Evolutionary conservation across 2,888 invertebrate species (phyloP), one percentile per base, ranked within the genome.

Genomic region (Erebia epiphron): DNA sequence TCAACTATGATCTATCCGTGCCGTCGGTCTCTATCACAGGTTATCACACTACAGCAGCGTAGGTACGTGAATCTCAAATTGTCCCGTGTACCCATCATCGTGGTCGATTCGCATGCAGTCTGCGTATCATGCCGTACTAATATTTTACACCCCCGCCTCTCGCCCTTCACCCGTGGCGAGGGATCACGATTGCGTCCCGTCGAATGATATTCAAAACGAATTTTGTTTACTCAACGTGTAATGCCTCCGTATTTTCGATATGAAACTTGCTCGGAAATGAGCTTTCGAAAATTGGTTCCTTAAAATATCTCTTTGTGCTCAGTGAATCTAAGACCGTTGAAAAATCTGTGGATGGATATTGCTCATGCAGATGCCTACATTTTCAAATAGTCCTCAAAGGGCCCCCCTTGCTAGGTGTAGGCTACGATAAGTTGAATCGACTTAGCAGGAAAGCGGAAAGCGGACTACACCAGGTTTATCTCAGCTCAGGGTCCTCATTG

Each of bases 101-200:
- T n/a, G n/a, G n/a, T n/a, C n/a, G n/a, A n/a, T n/a, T n/a, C 65
- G 65, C 61, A 77, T 76, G 73, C 75, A 35, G 61, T 18, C 18
- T 69, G 65, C 75, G 73, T 67, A 41, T 72, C 66, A 56, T 43
- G 58, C 61, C 64, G 58, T 69, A 67, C 73, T 72, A 63, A 72
- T 72, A 75, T 75, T 73, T 73, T 68, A 70, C 68, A 67, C 65
- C 65, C 73, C 63, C 71, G 72, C 43, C 56, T 35, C 35, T 35
- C 56, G 1, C 56, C 56, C 21, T 21, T 2, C 54, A 2, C 18
- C 54, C 18, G 7, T 16, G 18, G 11, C 13, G 14, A 54, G 68
- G 63, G 73, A 56, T 46, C 68, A 56, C 26, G 60, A 56, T 58
- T 71, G 68, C 62, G 18, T 67, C 62, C 66, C 61, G 35, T 68